Percentiles rank a stretch among this genome's conserved stretches.
phyloP scores from a whole-genome alignment of 1,140 invertebrate species.

The Temnothorax curvispinosus region DNA sequence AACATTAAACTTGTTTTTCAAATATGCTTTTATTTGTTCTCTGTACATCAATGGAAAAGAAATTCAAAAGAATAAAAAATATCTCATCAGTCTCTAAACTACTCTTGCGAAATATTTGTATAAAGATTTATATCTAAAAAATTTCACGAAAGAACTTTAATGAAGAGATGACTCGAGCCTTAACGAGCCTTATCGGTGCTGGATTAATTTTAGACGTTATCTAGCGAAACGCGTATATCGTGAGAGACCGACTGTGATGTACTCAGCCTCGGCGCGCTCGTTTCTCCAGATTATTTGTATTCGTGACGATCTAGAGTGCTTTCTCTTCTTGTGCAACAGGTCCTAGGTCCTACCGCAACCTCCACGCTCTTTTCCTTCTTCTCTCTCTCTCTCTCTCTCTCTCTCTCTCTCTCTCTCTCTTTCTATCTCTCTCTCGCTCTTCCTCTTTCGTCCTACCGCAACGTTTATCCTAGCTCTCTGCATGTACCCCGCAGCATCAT shows the following conservation, averaged over 20 bases:
- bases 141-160: neutral
- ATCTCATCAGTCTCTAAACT: neutral
- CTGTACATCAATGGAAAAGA: neutral
- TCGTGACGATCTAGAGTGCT: conserved; percentile 38
- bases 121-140: neutral
- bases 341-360: conserved; percentile 71
- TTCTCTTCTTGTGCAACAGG: conserved; percentile 70
- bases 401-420: neutral
- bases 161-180: neutral
- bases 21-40: neutral
- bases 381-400: neutral
- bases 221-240: neutral
- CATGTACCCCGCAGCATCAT: conserved; percentile 1
- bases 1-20: neutral
- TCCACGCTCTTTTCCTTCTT: neutral
- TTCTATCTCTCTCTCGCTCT: neutral
- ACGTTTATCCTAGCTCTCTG: conserved; percentile 50
- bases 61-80: neutral
- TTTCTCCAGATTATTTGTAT: conserved; percentile 35
- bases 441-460: conserved; percentile 61
- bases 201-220: conserved; percentile 11
- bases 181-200: neutral
- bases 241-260: neutral
- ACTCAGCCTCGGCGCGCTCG: neutral
- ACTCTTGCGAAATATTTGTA: neutral